These are phyloP conservation scores for Lysandra bellargus DNA, from an alignment of 2,888 invertebrate genomes.

Conservation along the genomic window DNA sequence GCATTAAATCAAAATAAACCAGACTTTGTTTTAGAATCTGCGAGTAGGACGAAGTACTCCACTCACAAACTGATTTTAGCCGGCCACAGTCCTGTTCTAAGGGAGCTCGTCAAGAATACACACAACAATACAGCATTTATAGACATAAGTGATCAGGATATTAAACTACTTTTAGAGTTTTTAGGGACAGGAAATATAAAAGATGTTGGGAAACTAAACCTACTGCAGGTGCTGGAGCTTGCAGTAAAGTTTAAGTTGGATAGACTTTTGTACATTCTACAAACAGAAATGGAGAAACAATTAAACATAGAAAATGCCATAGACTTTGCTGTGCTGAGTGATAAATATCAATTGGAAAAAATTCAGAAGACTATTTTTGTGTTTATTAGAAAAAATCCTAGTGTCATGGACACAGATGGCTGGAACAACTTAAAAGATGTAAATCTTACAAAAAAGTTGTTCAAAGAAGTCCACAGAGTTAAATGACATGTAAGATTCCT, in stretches of 20 bases:
- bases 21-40: constrained; percentile 58
- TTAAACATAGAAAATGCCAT: constrained; percentile 61
- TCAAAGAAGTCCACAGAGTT: constrained; percentile 41
- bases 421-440: constrained; percentile 64
- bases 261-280: constrained; percentile 52
- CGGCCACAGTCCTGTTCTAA: constrained; percentile 59
- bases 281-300: constrained; percentile 52
- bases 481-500: constrained; percentile 27
- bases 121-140: constrained; percentile 45
- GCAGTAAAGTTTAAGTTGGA: constrained; percentile 55
- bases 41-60: constrained; percentile 51
- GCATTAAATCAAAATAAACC: constrained; percentile 37
- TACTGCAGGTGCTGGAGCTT: constrained; percentile 53
- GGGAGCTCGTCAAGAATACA: constrained; percentile 50
- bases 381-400: constrained; percentile 58
- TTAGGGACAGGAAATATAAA: constrained; percentile 62
- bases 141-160: constrained; percentile 56
- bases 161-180: constrained; percentile 61
- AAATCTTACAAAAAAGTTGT: constrained; percentile 58
- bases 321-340: constrained; percentile 57
- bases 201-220: constrained; percentile 54
- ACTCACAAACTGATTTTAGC: constrained; percentile 62
- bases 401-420: constrained; percentile 55
- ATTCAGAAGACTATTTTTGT: constrained; percentile 53
- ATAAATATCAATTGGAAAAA: constrained; percentile 55